These are phyloP conservation scores for Nothocercus julius DNA, from an alignment of 2,113 vertebrate species.

Conservation along the genomic window DNA sequence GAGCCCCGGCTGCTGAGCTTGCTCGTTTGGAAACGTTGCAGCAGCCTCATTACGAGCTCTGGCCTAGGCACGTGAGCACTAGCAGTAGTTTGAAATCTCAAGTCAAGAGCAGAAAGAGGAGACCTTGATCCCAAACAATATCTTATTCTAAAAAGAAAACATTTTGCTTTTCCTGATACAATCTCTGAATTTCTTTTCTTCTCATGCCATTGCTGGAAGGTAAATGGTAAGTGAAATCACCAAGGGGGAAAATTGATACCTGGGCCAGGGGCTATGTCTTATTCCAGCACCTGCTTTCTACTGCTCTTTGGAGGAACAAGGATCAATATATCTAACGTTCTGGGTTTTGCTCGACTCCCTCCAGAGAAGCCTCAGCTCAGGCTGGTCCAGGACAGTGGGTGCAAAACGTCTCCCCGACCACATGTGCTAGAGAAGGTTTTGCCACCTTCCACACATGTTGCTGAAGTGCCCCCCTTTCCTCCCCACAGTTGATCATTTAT, in stretches of 20 bases:
- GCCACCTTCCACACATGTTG: too few species aligned
- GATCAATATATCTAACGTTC: fast-evolving
- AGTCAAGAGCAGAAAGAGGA: not conserved
- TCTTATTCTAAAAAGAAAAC: not conserved
- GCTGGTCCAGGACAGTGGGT: not conserved
- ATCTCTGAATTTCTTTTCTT: not conserved
- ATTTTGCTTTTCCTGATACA: not conserved
- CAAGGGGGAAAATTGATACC: not conserved
- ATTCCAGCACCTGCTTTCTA: not conserved
- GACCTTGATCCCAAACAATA: not conserved
- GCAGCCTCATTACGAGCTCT: not conserved
- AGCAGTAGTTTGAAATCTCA: not conserved
- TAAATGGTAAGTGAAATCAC: not conserved
- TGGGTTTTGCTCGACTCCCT: not conserved
- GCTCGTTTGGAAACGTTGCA: not conserved
- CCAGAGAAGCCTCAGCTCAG: fast-evolving
- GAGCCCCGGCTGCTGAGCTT: too few species aligned
- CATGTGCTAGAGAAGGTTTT: too few species aligned
- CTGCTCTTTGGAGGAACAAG: not conserved
- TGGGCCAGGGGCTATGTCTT: too few species aligned
- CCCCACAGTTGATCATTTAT: too few species aligned
- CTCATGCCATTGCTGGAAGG: not conserved
- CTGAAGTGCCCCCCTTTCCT: not conserved
- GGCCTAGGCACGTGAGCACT: not conserved
- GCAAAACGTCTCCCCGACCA: not conserved